Evolutionary conservation across 2,113 vertebrate species (phyloP).

Genomic region (Arvicanthis niloticus): DNA sequence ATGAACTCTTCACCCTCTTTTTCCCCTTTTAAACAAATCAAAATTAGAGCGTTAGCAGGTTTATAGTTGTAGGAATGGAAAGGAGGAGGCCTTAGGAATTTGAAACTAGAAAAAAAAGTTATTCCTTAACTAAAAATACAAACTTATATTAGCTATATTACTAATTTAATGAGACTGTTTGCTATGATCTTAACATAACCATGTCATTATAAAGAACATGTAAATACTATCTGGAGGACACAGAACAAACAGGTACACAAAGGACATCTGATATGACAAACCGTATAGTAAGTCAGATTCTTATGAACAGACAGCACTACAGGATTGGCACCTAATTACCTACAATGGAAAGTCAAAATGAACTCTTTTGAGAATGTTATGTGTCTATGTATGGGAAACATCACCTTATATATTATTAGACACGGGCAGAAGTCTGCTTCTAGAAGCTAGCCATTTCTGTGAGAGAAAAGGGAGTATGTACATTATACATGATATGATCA

Average conservation of each 20-base stretch:
- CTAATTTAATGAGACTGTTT: constrained; percentile 33
- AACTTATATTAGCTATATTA: constrained; percentile 21
- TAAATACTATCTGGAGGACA: neutral
- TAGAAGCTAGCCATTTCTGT: neutral
- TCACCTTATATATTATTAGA: neutral
- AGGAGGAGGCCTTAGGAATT: constrained; percentile 64
- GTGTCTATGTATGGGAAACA: neutral
- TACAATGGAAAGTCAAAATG: neutral
- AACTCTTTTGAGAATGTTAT: neutral
- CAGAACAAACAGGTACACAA: neutral
- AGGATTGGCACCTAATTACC: neutral
- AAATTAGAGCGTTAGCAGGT: constrained; percentile 79
- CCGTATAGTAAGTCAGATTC: rapidly evolving
- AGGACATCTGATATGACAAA: neutral
- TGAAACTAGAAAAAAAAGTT: constrained; percentile 60
- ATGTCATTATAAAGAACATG: neutral
- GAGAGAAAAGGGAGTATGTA: rapidly evolving
- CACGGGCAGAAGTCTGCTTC: neutral
- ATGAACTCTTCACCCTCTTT: constrained; percentile 86
- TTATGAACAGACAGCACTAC: neutral
- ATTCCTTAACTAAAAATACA: constrained; percentile 25
- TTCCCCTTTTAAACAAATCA: constrained; percentile 79
- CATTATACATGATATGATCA: neutral
- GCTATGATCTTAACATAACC: neutral
- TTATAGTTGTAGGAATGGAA: constrained; percentile 54